Base-by-base conservation (phyloP, 2,113 vertebrate species). In the Oreochromis tanganicae region DNA sequence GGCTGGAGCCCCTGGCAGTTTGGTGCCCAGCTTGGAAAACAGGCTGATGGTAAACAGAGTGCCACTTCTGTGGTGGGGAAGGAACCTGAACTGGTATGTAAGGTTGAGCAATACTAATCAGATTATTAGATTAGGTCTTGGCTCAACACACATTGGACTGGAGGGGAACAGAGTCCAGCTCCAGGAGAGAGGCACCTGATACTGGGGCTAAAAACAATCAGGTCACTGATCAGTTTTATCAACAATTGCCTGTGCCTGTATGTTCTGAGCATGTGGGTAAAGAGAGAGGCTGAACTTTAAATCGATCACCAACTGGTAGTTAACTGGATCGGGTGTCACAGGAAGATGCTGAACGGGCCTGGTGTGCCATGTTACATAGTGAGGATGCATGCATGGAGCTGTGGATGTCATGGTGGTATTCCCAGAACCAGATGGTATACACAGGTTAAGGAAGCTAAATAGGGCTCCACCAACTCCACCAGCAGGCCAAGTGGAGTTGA, bases 81-180 rank as follows among this genome's bases (percentile, higher is more conserved):
- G 11, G 21, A 24, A 56, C 54, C 1, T 13, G 54, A 24, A 24
- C 54, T 24, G 54, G 11, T 24, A 56, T 56, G 54, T 24, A 56
- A 24, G 21, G 21, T 56, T 56, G 54, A 56, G 54, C 4, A 4
- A 56, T 56, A 24, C 0, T 56, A 56, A 56, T 56, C 54, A 56
- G 54, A 56, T 56, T 1, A 4, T 56, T 24, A 56, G 54, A 56
- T 56, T 56, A 56, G 54, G 54, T 56, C 54, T 56, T 56, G 54
- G 54, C 6, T 56, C 54, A 56, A 56, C 21, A 56, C 54, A 56
- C 1, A 0, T 0, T 24, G 21, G 54, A 56, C 54, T 56, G 54
- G 54, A 56, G 0, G 21, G 21, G 21, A 24, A 24, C 21, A 56
- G 54, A 56, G 21, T 56, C 4, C 21, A 1, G 54, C 54, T 56